A percentile compares a stretch with the other conserved stretches of the same genome.
These are phyloP conservation scores for Streptopelia turtur DNA, from an alignment of 2,797 vertebrate species.

Conservation along the genomic window DNA sequence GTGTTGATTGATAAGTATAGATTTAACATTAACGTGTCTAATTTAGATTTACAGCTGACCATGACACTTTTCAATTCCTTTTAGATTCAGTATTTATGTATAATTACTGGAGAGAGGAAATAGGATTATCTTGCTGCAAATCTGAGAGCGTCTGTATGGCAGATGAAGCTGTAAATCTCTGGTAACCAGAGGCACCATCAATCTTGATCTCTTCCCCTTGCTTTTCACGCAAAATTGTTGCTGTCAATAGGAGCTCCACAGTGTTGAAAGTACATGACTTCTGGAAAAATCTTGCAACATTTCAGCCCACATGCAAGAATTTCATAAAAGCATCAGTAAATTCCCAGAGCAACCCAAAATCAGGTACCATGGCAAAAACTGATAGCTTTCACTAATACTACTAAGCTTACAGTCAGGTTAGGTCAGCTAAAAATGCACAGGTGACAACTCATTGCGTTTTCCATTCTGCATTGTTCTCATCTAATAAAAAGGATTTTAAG, in stretches of 20 bases:
- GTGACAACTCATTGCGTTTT: background rate
- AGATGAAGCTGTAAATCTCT: background rate
- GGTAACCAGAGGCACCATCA: background rate
- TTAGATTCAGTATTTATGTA: background rate
- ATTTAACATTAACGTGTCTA: background rate
- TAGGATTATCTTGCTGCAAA: background rate
- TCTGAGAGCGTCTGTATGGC: background rate
- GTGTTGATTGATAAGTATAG: background rate
- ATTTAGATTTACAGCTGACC: background rate
- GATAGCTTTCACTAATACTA: background rate
- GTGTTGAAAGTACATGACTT: background rate
- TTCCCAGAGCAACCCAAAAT: background rate
- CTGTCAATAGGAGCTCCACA: background rate
- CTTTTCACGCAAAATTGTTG: background rate
- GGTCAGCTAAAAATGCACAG: background rate
- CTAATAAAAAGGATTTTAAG: background rate
- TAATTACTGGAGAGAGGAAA: background rate
- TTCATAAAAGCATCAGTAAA: background rate
- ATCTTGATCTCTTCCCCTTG: background rate
- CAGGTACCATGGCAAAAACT: background rate
- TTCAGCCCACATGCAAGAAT: background rate
- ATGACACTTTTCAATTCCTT: background rate
- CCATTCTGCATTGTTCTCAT: background rate
- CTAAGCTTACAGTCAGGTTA: background rate
- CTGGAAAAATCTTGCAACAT: background rate